phyloP scores from a whole-genome alignment of 2,113 vertebrate genomes.

The Sinocyclocheilus anophthalmus region DNA sequence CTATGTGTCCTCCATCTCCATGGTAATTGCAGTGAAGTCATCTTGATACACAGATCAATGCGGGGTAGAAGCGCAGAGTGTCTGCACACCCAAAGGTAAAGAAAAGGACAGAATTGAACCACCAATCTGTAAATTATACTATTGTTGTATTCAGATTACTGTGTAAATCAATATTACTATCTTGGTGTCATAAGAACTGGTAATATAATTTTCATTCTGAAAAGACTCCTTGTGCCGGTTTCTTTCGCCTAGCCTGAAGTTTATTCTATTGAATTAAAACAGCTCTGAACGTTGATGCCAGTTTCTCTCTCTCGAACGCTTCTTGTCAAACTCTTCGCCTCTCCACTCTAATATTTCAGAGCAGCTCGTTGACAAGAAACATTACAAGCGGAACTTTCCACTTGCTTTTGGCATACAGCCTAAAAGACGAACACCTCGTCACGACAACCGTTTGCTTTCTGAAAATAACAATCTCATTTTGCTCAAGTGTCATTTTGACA shows the following conservation, averaged over 20 bases:
- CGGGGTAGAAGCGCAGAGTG: conserved; percentile 98
- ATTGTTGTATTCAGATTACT: background rate
- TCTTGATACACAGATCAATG: conserved; percentile 96
- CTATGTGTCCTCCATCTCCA: conserved; percentile 87
- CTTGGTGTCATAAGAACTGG: background rate
- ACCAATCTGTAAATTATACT: conserved; percentile 13
- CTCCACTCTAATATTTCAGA: conserved; percentile 7
- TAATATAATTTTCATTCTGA: background rate
- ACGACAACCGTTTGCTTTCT: conserved; percentile 44
- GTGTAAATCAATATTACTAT: background rate
- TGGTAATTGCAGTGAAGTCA: conserved; percentile 97
- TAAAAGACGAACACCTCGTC: conserved; percentile 20
- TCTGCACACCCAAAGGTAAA: conserved; percentile 96
- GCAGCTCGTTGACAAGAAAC: conserved; percentile 37
- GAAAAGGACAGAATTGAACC: conserved; percentile 22
- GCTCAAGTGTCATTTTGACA: conserved; percentile 39
- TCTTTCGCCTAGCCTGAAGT: conserved; percentile 17
- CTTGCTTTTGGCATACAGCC: conserved; percentile 41
- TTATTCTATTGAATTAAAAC: conserved; percentile 16
- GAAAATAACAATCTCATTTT: conserved; percentile 33
- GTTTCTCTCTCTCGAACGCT: conserved; percentile 18
- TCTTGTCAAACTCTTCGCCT: conserved; percentile 29
- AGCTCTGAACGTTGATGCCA: background rate
- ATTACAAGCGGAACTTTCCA: conserved; percentile 56
- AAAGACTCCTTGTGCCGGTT: background rate